Conservation (phyloP, 2,797 vertebrate genomes). For the Sebastolobus altivelis region DNA sequence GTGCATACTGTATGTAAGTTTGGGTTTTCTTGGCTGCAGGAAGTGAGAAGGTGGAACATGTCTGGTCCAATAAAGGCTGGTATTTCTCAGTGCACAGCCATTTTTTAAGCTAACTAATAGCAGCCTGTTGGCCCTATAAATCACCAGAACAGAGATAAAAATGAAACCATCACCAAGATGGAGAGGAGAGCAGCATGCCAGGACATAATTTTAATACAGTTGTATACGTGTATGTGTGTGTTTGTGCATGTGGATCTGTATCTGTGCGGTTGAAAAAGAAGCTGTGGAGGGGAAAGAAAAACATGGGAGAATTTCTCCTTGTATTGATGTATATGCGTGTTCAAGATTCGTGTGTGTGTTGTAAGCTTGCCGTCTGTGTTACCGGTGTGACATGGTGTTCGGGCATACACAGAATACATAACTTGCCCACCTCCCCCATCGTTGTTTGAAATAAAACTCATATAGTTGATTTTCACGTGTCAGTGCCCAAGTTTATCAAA, state of each 20-base stretch:
- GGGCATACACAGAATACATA: fast-evolving
- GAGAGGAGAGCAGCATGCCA: constrained; percentile 60
- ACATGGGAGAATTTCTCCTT: constrained; percentile 11
- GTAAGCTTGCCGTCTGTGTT: not conserved
- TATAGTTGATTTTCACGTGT: not conserved
- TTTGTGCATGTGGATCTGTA: constrained; percentile 13
- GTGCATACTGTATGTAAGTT: not conserved
- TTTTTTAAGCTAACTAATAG: constrained; percentile 84
- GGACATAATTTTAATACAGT: constrained; percentile 71
- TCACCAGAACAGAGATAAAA: constrained; percentile 80
- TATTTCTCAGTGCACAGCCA: constrained; percentile 72
- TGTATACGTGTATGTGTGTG: constrained; percentile 34
- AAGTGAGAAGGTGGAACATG: constrained; percentile 61
- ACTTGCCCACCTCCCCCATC: too few relatives aligned
- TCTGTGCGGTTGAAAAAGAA: constrained; percentile 21
- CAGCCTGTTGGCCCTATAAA: constrained; percentile 77
- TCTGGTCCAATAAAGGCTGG: constrained; percentile 75
- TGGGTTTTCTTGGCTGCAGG: constrained; percentile 31
- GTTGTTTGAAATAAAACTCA: not conserved
- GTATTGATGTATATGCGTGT: constrained; percentile 3
- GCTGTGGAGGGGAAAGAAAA: constrained; percentile 4
- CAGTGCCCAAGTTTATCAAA: not conserved
- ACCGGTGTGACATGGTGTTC: too few relatives aligned
- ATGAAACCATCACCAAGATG: constrained; percentile 80
- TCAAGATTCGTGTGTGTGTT: constrained; percentile 15